Evolutionary conservation across 2,797 vertebrate species (phyloP).

Genomic region (Myotis findleyi): DNA sequence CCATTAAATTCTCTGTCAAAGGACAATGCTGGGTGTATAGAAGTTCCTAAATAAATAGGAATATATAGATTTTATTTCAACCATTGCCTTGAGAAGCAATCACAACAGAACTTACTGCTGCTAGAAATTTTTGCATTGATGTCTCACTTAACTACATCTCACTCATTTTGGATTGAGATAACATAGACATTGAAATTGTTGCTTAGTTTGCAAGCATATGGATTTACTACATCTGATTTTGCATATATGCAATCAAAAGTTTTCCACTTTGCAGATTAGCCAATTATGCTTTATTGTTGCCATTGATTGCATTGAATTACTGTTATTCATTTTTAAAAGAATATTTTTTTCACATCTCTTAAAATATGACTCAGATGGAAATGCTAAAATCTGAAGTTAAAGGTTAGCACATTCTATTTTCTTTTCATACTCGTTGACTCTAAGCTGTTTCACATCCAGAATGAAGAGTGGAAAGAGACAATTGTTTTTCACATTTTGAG

Average conservation of each 20-base stretch:
- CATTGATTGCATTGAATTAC: conserved; percentile 64
- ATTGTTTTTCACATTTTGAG: conserved; percentile 2
- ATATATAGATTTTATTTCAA: neutral
- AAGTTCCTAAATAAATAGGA: neutral
- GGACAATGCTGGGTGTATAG: neutral
- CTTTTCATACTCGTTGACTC: neutral
- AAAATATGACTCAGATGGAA: neutral
- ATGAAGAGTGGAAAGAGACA: neutral
- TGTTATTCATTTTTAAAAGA: conserved; percentile 60
- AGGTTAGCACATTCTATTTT: neutral
- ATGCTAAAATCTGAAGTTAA: conserved; percentile 56
- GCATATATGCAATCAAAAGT: conserved; percentile 63
- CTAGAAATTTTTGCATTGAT: neutral
- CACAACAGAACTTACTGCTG: neutral
- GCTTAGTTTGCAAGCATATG: conserved; percentile 57
- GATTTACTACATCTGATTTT: conserved; percentile 50
- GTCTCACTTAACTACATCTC: neutral
- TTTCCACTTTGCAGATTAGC: conserved; percentile 55
- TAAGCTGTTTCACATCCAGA: neutral
- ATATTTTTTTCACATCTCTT: conserved; percentile 43
- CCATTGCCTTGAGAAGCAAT: neutral
- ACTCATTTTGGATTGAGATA: conserved; percentile 18
- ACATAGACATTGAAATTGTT: conserved; percentile 60
- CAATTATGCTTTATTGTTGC: conserved; percentile 66
- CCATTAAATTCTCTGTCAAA: neutral